Conservation (phyloP, 2,888 invertebrate genomes). For the Eupithecia abbreviata region DNA sequence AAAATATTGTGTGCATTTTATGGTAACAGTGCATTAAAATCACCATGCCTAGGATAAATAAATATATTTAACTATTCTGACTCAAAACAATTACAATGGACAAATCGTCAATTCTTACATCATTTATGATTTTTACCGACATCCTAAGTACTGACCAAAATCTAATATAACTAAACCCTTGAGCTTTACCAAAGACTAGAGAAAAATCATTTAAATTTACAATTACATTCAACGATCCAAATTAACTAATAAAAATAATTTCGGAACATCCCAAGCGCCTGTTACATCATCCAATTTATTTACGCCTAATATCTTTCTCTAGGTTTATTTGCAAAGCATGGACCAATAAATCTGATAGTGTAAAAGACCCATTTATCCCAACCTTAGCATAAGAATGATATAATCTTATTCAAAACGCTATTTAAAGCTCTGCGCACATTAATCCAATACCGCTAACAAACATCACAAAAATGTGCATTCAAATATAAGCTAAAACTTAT, state of each 20-base stretch:
- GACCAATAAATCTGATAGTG: neutral
- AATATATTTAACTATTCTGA: conserved; percentile 18
- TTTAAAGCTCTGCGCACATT: too few species aligned
- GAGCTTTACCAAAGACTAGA: conserved; percentile 80
- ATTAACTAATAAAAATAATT: conserved; percentile 21
- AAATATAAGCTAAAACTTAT: too few species aligned
- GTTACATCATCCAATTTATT: conserved; percentile 6
- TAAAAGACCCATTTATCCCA: neutral
- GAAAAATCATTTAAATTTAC: conserved; percentile 58
- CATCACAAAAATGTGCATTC: too few species aligned
- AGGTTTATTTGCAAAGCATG: neutral
- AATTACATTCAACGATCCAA: conserved; percentile 46
- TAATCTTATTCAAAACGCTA: conserved; percentile 12
- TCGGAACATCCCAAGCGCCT: conserved; percentile 12
- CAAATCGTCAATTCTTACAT: conserved; percentile 11
- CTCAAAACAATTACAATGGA: conserved; percentile 12
- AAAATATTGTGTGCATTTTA: conserved; percentile 30
- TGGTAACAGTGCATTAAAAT: conserved; percentile 30
- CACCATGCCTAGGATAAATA: conserved; percentile 10
- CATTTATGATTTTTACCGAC: conserved; percentile 34
- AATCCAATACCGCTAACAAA: too few species aligned
- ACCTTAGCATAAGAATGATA: neutral
- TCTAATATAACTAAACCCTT: conserved; percentile 60
- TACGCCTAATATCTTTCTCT: neutral
- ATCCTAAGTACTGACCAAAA: conserved; percentile 52